Percentiles rank a stretch among this genome's conserved stretches.
Conservation (phyloP, 1,140 invertebrate genomes). For the Meloidogyne hapla region DNA sequence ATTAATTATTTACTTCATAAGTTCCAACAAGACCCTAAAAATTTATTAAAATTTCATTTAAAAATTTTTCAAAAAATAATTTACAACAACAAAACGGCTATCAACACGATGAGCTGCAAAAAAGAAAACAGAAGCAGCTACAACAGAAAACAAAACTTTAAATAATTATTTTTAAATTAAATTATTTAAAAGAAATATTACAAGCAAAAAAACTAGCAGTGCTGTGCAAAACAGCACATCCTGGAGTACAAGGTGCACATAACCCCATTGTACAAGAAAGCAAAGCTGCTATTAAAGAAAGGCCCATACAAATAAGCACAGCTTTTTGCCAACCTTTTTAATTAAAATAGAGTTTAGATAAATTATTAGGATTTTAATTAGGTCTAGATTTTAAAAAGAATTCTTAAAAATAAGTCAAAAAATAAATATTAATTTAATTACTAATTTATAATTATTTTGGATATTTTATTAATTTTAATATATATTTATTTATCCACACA, state of each 20-base stretch:
- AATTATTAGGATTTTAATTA: too few relatives aligned
- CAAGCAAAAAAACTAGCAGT: slow-evolving; percentile 56
- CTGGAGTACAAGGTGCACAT: slow-evolving; percentile 56
- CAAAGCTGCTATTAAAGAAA: slow-evolving; percentile 46
- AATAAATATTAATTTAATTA: too few relatives aligned
- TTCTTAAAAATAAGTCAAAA: too few relatives aligned
- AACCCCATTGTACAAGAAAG: slow-evolving; percentile 47
- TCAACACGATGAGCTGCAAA: slow-evolving; percentile 56
- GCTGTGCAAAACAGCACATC: slow-evolving; percentile 54
- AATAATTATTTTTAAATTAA: slow-evolving; percentile 23
- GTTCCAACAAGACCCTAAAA: slow-evolving; percentile 50
- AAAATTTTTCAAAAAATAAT: background rate
- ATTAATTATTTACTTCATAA: slow-evolving; percentile 45
- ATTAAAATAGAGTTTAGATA: too few relatives aligned
- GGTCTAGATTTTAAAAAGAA: too few relatives aligned
- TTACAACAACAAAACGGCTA: slow-evolving; percentile 43
- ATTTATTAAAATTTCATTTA: background rate
- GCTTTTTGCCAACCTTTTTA: slow-evolving; percentile 59
- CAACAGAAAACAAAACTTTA: slow-evolving; percentile 39
- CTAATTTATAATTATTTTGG: slow-evolving; percentile 17
- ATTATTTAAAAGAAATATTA: slow-evolving; percentile 38
- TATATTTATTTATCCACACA: too few relatives aligned
- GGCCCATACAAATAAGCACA: slow-evolving; percentile 54
- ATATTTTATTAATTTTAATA: slow-evolving; percentile 17
- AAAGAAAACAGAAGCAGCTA: slow-evolving; percentile 46